Base-by-base conservation (phyloP, 2,113 vertebrate species). In the Periophthalmodon schlosseri region DNA sequence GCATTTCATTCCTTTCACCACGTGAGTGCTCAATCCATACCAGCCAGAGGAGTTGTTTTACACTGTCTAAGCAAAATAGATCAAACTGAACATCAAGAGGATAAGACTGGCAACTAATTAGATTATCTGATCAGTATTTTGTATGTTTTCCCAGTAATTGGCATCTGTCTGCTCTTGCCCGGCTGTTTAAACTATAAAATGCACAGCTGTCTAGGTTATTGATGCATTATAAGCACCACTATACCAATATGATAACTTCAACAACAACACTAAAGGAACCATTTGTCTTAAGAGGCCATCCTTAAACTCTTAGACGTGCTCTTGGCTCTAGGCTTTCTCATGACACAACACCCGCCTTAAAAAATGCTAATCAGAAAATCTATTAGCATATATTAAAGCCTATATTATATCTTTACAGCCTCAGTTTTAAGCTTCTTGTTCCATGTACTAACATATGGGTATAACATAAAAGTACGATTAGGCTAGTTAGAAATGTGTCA, bases 21-120 rank as follows among this genome's bases (percentile, higher is more conserved):
- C 76, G 80, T 88, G 91, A 90, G 80, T 89, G 86, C 84, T 80
- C 76, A 86, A 87, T 92, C 83, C 74, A 88, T 89, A 86, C 2
- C 83, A 82, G 85, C 84, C 81, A 67, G 61, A 85, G 89, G 94
- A 92, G 83, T 95, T 94, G 81, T 91, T 93, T 95, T 95, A 93
- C 94, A 93, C 93, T 70, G 88, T 84, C 92, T 95, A 95, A 95
- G 94, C 94, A 93, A 91, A 94, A 93, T 70, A 76, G 81, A 74
- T 75, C 77, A 90, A 90, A 91, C 86, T 87, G 82, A 56, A 80
- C 77, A 85, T 84, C 79, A 90, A 85, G 71, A 44, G 64, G 79
- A 80, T 69, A 84, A 87, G 77, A 86, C 82, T 76, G 81, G 79
- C 71, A 46, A 57, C 80, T 89, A 92, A 93, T 73, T 61, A 78